Evolutionary conservation across 2,797 vertebrate genomes (phyloP).

Genomic region (Leucoraja ocellata): DNA sequence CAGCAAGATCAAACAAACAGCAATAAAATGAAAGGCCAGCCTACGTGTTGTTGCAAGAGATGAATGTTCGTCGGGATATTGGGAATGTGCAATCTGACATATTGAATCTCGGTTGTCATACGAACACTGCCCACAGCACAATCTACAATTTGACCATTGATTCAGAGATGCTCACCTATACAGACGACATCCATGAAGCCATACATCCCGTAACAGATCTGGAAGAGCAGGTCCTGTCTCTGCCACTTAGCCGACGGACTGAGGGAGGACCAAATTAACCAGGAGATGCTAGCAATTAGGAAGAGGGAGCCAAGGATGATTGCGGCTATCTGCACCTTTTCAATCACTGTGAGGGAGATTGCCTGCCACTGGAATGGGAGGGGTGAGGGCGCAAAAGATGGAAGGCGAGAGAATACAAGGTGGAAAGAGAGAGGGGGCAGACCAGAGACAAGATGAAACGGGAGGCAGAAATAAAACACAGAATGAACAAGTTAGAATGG

Average conservation of each 20-base stretch:
- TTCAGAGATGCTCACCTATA: slow-evolving; percentile 66
- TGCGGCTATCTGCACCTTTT: slow-evolving; percentile 89
- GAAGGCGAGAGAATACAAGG: background rate
- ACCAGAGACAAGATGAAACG: background rate
- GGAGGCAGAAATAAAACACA: background rate
- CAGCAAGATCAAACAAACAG: slow-evolving; percentile 28
- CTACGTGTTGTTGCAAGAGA: slow-evolving; percentile 1
- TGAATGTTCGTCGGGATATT: background rate
- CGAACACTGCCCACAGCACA: background rate
- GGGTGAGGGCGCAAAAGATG: background rate
- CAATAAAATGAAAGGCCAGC: slow-evolving; percentile 4
- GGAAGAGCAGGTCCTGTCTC: slow-evolving; percentile 87
- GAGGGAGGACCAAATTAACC: slow-evolving; percentile 90
- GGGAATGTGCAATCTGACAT: background rate
- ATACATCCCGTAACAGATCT: slow-evolving; percentile 94
- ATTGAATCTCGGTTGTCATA: background rate
- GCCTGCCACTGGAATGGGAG: slow-evolving; percentile 74
- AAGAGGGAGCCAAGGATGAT: slow-evolving; percentile 87
- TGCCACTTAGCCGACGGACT: slow-evolving; percentile 91
- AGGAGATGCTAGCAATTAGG: slow-evolving; percentile 91
- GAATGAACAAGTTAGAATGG: background rate
- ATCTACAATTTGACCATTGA: slow-evolving; percentile 14
- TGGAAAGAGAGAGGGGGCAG: slow-evolving; percentile 26
- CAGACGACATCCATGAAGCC: slow-evolving; percentile 94
- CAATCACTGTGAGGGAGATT: slow-evolving; percentile 86